Evolutionary conservation across 2,113 vertebrate species (phyloP).

Genomic region (Suricata suricatta): DNA sequence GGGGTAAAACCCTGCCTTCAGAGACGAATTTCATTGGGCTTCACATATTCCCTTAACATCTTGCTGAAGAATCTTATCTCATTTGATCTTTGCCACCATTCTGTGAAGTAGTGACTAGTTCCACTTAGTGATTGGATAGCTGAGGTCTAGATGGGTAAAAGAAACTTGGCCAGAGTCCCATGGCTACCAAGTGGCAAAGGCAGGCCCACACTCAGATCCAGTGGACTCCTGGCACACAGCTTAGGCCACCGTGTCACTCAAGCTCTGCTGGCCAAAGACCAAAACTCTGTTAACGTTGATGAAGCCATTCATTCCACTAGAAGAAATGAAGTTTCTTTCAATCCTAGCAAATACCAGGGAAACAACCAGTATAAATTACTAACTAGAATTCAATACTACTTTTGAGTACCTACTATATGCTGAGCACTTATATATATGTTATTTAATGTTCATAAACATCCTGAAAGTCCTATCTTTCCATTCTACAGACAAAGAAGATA

Average conservation of each 20-base stretch:
- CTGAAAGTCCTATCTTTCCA: neutral
- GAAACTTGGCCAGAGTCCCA: neutral
- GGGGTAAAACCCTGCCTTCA: neutral
- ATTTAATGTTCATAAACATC: neutral
- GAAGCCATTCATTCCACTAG: neutral
- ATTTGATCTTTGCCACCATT: neutral
- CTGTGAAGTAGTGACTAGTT: neutral
- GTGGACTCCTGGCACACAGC: too few relatives aligned
- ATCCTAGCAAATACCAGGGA: neutral
- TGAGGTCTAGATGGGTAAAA: neutral
- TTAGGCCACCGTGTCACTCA: accelerated
- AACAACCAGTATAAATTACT: neutral
- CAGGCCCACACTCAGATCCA: neutral
- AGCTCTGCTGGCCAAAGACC: neutral
- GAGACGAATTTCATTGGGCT: neutral
- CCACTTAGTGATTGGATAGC: neutral
- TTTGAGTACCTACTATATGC: neutral
- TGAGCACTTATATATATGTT: neutral
- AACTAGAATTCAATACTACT: neutral
- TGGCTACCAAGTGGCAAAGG: neutral
- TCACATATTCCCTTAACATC: neutral
- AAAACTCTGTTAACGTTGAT: accelerated
- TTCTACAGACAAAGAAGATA: neutral
- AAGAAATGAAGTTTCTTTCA: neutral
- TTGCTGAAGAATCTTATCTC: neutral